Evolutionary conservation across 2,113 vertebrate species (phyloP), one percentile per base, ranked within the genome.

Genomic region (Silurus meridionalis): DNA sequence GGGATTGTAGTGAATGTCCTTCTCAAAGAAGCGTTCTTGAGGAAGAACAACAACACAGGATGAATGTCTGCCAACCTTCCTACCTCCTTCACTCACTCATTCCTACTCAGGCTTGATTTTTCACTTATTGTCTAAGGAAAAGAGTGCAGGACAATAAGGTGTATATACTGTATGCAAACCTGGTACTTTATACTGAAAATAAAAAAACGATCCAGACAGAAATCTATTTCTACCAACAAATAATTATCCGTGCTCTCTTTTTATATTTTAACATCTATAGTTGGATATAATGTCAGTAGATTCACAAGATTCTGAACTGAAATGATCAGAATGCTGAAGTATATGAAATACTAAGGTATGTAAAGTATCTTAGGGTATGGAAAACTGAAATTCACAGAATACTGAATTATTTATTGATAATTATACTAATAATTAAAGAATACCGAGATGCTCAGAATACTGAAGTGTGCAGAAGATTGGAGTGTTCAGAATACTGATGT

Each of bases 31-130:
- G 83, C n/a, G 8, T 28, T 80, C 55, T 46, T 15, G 19, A 48
- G 46, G n/a, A 69, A 86, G 84, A 85, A 85, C 55, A 86, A 85
- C 55, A 86, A 85, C 83, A 67, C 58, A 74, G 75, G 48, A 75
- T 48, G 52, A 84, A 86, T 80, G 75, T 55, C 66, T 75, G 78
- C 69, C 67, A 53, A 67, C 58, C 23, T 46, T 55, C 63, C 53
- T 15, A 52, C 69, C 52, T 80, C n/a, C 10, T 11, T 81, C 61
- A 17, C 17, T 84, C 63, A 37, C 66, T 81, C 50, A 21, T 75
- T 63, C 52, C 6, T 8, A 14, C 52, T 25, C 11, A 17, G 13
- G 25, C 52, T 1, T 4, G 50, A 55, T 55, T 78, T 25, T 14
- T 82, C 46, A 58, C 19, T 60, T 81, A 52, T 63, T 63, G 79